phyloP scores from a whole-genome alignment of 2,797 vertebrate species.

The Mus spretus region DNA sequence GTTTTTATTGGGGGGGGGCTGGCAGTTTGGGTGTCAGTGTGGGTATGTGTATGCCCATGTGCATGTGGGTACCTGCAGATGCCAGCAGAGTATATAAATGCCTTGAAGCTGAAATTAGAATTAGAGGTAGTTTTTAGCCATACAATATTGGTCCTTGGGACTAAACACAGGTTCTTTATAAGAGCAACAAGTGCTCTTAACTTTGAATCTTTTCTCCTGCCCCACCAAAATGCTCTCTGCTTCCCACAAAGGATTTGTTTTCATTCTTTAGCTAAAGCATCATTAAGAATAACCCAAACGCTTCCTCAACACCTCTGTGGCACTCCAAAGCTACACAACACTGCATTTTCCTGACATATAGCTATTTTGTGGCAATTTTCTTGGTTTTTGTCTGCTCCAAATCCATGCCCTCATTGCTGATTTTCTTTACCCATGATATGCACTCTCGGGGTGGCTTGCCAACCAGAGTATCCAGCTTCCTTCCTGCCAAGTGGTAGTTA shows the following conservation, averaged over 20 bases:
- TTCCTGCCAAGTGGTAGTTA: not conserved
- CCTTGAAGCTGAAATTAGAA: not conserved
- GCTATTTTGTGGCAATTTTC: not conserved
- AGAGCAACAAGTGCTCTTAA: not conserved
- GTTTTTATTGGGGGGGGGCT: not conserved
- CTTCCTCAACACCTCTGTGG: not conserved
- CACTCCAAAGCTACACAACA: not conserved
- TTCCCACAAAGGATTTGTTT: not conserved
- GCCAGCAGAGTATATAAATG: not conserved
- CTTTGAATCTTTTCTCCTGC: not conserved
- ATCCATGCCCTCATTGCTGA: not conserved
- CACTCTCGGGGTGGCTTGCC: constrained; percentile 23
- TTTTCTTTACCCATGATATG: not conserved
- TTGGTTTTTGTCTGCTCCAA: not conserved
- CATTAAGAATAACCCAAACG: not conserved
- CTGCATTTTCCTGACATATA: not conserved
- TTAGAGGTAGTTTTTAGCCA: not conserved
- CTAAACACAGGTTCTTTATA: not conserved
- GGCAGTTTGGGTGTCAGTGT: too few species aligned
- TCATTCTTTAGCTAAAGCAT: not conserved
- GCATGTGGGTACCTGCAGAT: not conserved
- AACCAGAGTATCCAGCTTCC: not conserved
- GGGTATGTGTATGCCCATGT: not conserved
- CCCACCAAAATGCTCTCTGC: not conserved
- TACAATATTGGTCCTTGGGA: not conserved